Percentiles rank a stretch among this genome's conserved stretches.
phyloP scores from a whole-genome alignment of 92 coral and sea anemone species.

The Porites evermanni region DNA sequence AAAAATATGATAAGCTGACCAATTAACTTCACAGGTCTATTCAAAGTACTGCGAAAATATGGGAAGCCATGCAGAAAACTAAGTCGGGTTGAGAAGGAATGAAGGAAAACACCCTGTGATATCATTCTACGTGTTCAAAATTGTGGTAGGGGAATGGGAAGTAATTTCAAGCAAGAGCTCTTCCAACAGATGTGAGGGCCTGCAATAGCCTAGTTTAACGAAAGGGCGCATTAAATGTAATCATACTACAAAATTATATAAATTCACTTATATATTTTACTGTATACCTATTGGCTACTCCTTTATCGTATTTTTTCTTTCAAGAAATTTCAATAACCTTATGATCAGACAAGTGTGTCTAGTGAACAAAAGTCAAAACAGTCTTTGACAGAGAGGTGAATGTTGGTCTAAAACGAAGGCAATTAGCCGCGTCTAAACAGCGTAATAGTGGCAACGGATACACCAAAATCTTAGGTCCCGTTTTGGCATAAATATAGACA shows the following conservation, averaged over 20 bases:
- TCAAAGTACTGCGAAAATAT: background rate
- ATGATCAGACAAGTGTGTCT: conserved; percentile 1
- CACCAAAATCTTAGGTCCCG: background rate
- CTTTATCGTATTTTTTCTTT: background rate
- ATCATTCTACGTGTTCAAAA: too few relatives aligned
- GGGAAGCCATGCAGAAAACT: background rate
- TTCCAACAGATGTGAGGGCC: background rate
- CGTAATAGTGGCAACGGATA: background rate
- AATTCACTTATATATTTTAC: background rate
- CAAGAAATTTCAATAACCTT: background rate
- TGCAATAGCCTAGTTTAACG: background rate
- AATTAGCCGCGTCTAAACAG: background rate
- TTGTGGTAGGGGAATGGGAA: too few relatives aligned
- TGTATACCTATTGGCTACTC: background rate
- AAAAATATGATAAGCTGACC: background rate
- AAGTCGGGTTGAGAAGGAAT: background rate
- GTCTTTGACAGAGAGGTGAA: background rate
- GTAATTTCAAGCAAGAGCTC: too few relatives aligned
- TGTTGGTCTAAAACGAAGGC: background rate
- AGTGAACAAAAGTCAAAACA: background rate
- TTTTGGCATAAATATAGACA: background rate
- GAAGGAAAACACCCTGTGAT: background rate
- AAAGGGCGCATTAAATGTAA: background rate
- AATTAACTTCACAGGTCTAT: background rate
- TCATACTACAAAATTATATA: too few relatives aligned